Conservation (phyloP, 2,888 invertebrate species). For the Pammene fasciana region DNA sequence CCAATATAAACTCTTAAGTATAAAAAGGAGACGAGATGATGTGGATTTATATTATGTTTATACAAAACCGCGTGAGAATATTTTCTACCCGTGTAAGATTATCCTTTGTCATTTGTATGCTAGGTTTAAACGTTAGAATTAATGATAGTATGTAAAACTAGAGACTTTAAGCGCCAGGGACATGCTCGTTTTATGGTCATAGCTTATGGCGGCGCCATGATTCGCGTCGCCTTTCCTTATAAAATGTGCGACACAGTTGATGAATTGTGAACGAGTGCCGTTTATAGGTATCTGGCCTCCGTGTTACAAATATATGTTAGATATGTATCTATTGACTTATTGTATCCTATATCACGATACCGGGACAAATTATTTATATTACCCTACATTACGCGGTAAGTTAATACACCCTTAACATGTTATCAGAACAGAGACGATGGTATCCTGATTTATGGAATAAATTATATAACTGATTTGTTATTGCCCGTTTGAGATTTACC, state of each 20-base stretch:
- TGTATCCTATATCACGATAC: conserved; percentile 8
- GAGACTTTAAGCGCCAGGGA: conserved; percentile 10
- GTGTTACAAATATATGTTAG: conserved; percentile 2
- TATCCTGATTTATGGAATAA: conserved; percentile 27
- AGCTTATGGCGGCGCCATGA: conserved; percentile 24
- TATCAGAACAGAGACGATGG: conserved; percentile 6
- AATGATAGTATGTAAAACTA: conserved; percentile 18
- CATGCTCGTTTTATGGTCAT: conserved; percentile 28
- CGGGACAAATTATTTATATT: conserved; percentile 24
- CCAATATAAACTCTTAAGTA: background rate
- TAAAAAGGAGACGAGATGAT: background rate
- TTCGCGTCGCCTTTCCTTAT: conserved; percentile 23
- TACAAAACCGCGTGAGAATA: conserved; percentile 2
- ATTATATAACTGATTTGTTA: conserved; percentile 24
- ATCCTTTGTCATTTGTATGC: conserved; percentile 24
- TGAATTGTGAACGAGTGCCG: conserved; percentile 34
- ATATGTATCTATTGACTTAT: conserved; percentile 36
- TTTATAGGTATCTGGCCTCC: conserved; percentile 30
- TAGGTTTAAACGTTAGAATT: conserved; percentile 5
- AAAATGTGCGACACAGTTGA: conserved; percentile 27
- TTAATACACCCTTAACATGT: conserved; percentile 7
- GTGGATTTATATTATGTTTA: conserved; percentile 1
- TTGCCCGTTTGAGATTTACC: conserved; percentile 34
- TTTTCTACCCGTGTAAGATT: conserved; percentile 11
- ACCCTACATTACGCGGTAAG: conserved; percentile 14